These are phyloP conservation scores for Salvelinus sp. DNA, from an alignment of 2,113 vertebrate species.

Conservation along the genomic window DNA sequence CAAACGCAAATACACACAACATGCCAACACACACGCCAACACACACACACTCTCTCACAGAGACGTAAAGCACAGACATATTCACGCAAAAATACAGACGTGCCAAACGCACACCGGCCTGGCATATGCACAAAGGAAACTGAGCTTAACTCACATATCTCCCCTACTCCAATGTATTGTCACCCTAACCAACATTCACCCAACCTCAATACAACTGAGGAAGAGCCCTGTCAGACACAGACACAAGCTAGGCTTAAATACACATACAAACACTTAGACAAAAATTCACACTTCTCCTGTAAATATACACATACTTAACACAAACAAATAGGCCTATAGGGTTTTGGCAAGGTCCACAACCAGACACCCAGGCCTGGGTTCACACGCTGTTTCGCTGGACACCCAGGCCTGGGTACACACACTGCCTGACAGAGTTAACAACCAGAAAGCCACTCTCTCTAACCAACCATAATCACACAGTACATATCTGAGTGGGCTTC, in stretches of 20 bases:
- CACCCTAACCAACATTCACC: background rate
- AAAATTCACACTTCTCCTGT: background rate
- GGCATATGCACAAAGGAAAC: slow-evolving; percentile 9
- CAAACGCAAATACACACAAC: slow-evolving; percentile 11
- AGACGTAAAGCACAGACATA: slow-evolving; percentile 4
- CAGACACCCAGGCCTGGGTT: background rate
- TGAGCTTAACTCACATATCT: background rate
- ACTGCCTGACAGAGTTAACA: background rate
- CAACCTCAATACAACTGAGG: background rate
- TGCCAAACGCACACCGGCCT: slow-evolving; percentile 9
- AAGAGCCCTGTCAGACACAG: background rate
- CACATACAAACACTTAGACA: slow-evolving; percentile 16
- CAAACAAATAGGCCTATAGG: slow-evolving; percentile 8
- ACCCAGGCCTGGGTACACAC: background rate
- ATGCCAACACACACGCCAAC: background rate
- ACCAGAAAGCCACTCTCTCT: background rate
- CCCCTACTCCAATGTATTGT: background rate
- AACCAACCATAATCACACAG: background rate
- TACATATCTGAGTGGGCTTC: background rate
- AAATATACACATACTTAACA: background rate
- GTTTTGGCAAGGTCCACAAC: background rate
- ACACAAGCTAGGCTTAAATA: background rate
- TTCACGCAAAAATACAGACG: slow-evolving; percentile 8
- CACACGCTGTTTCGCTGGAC: background rate
- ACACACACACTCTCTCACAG: slow-evolving; percentile 11